phyloP scores from a whole-genome alignment of 2,797 vertebrate species.

The Lutjanus argentimaculatus region DNA sequence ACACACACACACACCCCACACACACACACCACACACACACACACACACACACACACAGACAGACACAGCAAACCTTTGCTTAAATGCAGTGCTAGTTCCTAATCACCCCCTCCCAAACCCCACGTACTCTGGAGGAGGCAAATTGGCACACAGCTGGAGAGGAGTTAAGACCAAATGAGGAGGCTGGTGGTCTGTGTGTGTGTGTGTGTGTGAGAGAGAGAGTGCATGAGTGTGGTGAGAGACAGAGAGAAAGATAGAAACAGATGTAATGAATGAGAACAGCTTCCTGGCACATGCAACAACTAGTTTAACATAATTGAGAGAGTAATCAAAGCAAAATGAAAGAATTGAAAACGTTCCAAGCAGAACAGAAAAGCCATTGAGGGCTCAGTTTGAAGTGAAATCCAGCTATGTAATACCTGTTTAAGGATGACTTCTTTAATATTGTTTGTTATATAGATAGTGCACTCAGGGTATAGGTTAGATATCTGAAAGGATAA shows the following conservation, averaged over 20 bases:
- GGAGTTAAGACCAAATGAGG: slow-evolving; percentile 72
- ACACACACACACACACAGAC: slow-evolving; percentile 31
- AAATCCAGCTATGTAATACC: slow-evolving; percentile 36
- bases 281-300: slow-evolving; percentile 68
- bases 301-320: slow-evolving; percentile 68
- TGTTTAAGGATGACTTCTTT: slow-evolving; percentile 36
- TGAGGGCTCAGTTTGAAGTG: slow-evolving; percentile 26
- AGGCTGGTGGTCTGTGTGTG: slow-evolving; percentile 57
- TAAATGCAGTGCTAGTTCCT: slow-evolving; percentile 59
- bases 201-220: slow-evolving; percentile 14
- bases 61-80: slow-evolving; percentile 43
- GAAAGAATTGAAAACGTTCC: slow-evolving; percentile 46
- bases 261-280: slow-evolving; percentile 70
- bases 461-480: slow-evolving; percentile 7
- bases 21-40: slow-evolving; percentile 19
- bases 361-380: slow-evolving; percentile 31
- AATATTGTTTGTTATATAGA: slow-evolving; percentile 7
- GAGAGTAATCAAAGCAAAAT: slow-evolving; percentile 60
- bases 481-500: slow-evolving; percentile 57
- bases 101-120: slow-evolving; percentile 67
- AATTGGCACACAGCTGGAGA: slow-evolving; percentile 81
- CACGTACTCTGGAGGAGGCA: slow-evolving; percentile 70
- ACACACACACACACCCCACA: slow-evolving; percentile 16
- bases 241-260: slow-evolving; percentile 36
- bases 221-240: background rate